Percentiles rank a stretch among this genome's conserved stretches.
These are phyloP conservation scores for Phylloscopus whistleri DNA, from an alignment of 2,113 vertebrate genomes.

Conservation along the genomic window DNA sequence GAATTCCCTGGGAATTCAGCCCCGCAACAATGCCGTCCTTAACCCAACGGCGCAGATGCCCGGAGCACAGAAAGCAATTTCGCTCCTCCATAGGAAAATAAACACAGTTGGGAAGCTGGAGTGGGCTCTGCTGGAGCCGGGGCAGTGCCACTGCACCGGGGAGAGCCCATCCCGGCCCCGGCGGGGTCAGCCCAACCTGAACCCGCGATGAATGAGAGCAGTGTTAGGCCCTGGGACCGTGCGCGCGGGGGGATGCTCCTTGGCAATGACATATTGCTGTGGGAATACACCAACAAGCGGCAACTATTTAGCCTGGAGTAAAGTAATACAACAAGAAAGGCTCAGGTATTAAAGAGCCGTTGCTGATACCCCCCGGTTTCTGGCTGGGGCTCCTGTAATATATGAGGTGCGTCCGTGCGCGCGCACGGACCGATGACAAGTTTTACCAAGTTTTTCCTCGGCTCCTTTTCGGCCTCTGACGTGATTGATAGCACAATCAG, in stretches of 20 bases:
- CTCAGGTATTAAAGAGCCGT: constrained; percentile 5
- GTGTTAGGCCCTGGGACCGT: constrained; percentile 20
- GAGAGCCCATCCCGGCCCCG: background rate
- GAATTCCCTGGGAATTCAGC: constrained; percentile 36
- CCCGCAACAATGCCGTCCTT: background rate
- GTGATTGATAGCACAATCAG: constrained; percentile 48
- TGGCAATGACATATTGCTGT: constrained; percentile 51
- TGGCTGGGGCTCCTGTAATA: background rate
- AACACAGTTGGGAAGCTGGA: background rate
- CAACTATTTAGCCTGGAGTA: constrained; percentile 17
- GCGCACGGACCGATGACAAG: background rate
- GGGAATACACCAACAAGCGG: constrained; percentile 38
- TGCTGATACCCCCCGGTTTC: background rate
- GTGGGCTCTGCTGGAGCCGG: background rate
- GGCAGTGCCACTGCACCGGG: background rate
- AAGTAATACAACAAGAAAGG: constrained; percentile 16
- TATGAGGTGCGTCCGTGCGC: background rate
- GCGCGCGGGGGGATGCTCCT: background rate
- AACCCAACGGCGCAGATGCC: background rate
- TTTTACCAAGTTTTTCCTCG: constrained; percentile 51
- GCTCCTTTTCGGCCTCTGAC: background rate
- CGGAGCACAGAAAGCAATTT: background rate
- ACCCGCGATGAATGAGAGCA: constrained; percentile 9
- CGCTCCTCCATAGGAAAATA: background rate
- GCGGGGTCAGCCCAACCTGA: constrained; percentile 2